Evolutionary conservation across 2,797 vertebrate genomes (phyloP), one percentile per base, ranked within the genome.

Genomic region (Todus mexicanus): DNA sequence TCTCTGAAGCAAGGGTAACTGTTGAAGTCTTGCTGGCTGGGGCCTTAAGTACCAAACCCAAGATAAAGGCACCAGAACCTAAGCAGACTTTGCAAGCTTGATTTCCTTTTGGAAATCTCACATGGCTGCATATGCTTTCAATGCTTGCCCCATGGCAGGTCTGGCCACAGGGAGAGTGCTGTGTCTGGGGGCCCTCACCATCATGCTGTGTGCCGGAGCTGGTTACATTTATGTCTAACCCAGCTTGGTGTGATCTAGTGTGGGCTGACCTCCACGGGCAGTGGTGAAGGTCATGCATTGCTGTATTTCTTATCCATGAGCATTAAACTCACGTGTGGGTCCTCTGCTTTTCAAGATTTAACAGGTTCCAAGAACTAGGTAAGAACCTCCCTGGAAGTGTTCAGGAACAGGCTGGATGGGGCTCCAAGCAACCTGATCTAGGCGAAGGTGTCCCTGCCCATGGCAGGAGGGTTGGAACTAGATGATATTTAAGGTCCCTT

Each of bases 111-210:
- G 17, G 51, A 50, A 75, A 38, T 23, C 35, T 75, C 60, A 25
- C 3, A 33, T 13, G 59, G 18, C 25, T 74, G 35, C 16, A 35
- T 11, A n/a, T 42, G 20, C 18, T 23, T 68, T 53, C 35, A n/a
- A 3, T 0, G 0, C 13, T 16, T 60, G 21, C 7, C 51, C 29
- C 14, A 3, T 3, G 40, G 29, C 26, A 19, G 31, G 29, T 27
- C 38, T 56, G 43, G 26, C 21, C 2, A 0, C 37, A 37, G 51
- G 15, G 8, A 35, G 15, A 60, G 12, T 1, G 0, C 26, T 37
- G 40, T 70, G 25, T 53, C 33, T 45, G 42, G 35, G 54, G 51
- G 40, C 35, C 51, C 14, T 70, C 53, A 26, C 9, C 23, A 21
- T 15, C 5, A 1, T 4, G 13, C 59, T 33, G 16, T 33, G 16